A percentile compares a stretch with the other conserved stretches of the same genome.
Conservation (phyloP, 2,113 vertebrate species). For the Podilymbus podiceps region DNA sequence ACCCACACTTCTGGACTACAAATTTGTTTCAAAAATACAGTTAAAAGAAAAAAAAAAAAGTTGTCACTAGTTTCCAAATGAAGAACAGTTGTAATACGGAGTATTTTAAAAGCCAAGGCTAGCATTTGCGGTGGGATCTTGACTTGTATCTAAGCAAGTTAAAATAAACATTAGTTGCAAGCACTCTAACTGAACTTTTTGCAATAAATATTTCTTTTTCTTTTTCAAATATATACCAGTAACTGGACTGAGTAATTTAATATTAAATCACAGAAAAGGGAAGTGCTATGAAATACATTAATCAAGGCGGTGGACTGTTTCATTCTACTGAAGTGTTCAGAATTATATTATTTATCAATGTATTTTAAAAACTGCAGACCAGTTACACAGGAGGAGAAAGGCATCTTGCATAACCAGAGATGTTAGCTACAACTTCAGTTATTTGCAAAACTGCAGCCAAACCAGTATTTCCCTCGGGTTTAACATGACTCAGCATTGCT, state of each 20-base stretch:
- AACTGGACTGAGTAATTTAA: not conserved
- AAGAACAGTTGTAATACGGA: not conserved
- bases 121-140: not conserved
- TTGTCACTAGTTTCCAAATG: not conserved
- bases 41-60: not conserved
- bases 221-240: not conserved
- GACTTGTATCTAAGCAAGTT: not conserved
- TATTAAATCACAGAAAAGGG: not conserved
- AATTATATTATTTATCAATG: not conserved
- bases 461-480: not conserved
- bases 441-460: not conserved
- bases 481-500: not conserved
- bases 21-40: not conserved
- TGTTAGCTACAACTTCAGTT: not conserved
- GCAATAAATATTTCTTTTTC: not conserved
- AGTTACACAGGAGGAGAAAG: accelerated
- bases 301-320: not conserved
- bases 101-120: not conserved
- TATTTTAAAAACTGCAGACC: not conserved
- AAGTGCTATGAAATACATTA: not conserved
- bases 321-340: not conserved
- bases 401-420: not conserved
- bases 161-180: not conserved
- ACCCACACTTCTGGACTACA: not conserved
- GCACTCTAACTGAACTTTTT: not conserved